Percentiles rank a stretch among this genome's conserved stretches.
Conservation (phyloP, 2,113 vertebrate genomes). For the Morphnarchus princeps region DNA sequence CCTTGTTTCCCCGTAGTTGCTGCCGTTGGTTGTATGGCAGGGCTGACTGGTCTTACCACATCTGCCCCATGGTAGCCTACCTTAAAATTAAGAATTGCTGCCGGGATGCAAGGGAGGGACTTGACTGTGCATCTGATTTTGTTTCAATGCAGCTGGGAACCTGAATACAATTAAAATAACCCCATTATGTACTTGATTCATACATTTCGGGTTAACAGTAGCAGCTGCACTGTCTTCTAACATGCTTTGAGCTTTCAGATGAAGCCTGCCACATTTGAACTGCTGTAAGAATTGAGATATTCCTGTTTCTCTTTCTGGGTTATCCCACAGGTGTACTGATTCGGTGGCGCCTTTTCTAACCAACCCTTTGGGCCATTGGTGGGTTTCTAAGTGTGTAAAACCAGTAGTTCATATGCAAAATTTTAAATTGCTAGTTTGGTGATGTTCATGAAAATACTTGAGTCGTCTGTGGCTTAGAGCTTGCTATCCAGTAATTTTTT, state of each 20-base stretch:
- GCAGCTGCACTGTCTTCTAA: not conserved
- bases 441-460: not conserved
- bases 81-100: not conserved
- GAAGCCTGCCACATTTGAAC: not conserved
- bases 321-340: not conserved
- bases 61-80: not conserved
- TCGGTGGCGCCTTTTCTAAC: not conserved
- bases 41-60: not conserved
- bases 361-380: not conserved
- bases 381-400: not conserved
- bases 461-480: not conserved
- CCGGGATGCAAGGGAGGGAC: not conserved
- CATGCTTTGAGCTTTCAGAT: not conserved
- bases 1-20: not conserved
- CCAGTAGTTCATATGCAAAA: not conserved
- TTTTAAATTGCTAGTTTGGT: not conserved
- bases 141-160: not conserved
- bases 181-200: not conserved
- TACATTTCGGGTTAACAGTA: not conserved
- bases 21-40: not conserved
- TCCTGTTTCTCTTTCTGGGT: not conserved
- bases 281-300: not conserved
- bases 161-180: not conserved
- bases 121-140: not conserved
- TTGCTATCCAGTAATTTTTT: not conserved